Evolutionary conservation across 2,113 vertebrate genomes (phyloP).

Genomic region (Chaenogobius annularis): DNA sequence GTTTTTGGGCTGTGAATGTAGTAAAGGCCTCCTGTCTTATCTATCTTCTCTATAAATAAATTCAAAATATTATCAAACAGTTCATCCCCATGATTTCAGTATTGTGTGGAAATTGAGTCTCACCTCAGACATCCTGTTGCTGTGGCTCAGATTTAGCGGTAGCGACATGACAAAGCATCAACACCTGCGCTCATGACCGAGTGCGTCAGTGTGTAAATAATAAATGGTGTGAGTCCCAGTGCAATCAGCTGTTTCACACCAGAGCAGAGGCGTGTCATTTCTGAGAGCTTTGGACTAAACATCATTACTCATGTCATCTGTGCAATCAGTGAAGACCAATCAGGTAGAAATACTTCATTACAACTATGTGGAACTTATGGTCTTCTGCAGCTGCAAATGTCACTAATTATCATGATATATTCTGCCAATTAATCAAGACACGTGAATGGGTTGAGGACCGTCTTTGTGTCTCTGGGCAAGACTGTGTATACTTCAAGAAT

Average conservation of each 20-base stretch:
- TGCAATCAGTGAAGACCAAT: constrained; percentile 6
- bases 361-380: constrained; percentile 5
- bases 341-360: background rate
- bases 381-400: background rate
- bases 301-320: constrained; percentile 4
- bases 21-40: background rate
- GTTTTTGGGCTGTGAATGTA: background rate
- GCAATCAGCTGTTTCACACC: constrained; percentile 34
- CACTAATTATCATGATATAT: background rate
- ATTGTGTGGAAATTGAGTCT: background rate
- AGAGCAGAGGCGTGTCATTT: constrained; percentile 4
- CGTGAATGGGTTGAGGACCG: background rate
- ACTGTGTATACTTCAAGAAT: background rate
- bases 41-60: background rate
- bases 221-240: constrained; percentile 19
- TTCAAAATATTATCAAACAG: background rate
- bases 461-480: background rate
- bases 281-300: background rate
- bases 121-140: background rate
- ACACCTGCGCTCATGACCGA: constrained; percentile 12
- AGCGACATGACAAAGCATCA: constrained; percentile 12
- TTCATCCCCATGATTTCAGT: background rate
- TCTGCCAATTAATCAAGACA: background rate
- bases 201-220: constrained; percentile 19
- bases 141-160: constrained; percentile 6